Evolutionary conservation across 2,797 vertebrate genomes (phyloP).

Genomic region (Tauraco hartlaubi): DNA sequence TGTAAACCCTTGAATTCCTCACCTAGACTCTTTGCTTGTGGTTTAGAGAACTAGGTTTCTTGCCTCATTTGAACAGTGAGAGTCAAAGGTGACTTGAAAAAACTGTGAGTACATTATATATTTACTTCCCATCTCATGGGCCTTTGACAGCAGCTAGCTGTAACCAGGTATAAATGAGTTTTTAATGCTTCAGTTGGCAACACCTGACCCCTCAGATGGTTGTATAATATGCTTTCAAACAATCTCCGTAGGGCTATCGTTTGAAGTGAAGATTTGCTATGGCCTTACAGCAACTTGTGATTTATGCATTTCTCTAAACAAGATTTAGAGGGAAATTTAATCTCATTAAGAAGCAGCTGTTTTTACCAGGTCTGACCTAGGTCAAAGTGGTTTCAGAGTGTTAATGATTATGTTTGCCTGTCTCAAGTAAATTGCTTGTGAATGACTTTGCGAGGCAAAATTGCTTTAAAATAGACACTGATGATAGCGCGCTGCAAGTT

Average conservation of each 20-base stretch:
- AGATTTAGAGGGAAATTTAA: slow-evolving; percentile 37
- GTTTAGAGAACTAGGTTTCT: background rate
- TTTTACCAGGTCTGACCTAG: slow-evolving; percentile 4
- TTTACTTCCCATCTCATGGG: background rate
- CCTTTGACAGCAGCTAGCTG: background rate
- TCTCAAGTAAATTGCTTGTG: slow-evolving; percentile 50
- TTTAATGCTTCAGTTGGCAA: background rate
- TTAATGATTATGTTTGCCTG: background rate
- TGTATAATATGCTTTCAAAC: slow-evolving; percentile 6
- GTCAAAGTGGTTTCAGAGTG: background rate
- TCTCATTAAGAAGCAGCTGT: slow-evolving; percentile 33
- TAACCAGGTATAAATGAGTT: background rate
- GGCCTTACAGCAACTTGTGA: slow-evolving; percentile 22
- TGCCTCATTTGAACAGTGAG: background rate
- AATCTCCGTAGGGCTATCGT: background rate
- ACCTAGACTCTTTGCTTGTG: background rate
- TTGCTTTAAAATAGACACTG: slow-evolving; percentile 9
- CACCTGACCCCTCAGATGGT: background rate
- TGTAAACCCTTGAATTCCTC: background rate
- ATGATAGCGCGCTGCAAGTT: background rate
- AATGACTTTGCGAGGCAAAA: slow-evolving; percentile 16
- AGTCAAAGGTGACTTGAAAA: background rate
- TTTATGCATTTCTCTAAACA: slow-evolving; percentile 56
- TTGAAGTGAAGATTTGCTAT: background rate
- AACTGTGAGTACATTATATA: background rate